These are phyloP conservation scores for Acrocephalus arundinaceus DNA, from an alignment of 2,113 vertebrate genomes.

Conservation along the genomic window DNA sequence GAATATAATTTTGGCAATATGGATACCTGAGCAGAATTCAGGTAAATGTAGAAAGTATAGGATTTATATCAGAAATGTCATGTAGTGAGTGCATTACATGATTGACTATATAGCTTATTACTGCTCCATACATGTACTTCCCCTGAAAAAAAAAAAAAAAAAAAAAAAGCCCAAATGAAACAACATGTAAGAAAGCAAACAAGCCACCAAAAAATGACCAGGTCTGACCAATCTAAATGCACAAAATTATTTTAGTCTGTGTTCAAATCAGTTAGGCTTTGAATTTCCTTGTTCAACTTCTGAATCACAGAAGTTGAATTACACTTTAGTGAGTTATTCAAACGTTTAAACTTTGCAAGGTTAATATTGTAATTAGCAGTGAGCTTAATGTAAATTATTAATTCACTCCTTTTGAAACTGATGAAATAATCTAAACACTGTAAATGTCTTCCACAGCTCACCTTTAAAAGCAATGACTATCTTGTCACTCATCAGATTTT, in stretches of 20 bases:
- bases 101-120: neutral
- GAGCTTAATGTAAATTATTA: neutral
- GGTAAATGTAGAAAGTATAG: neutral
- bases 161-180: neutral
- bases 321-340: neutral
- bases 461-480: neutral
- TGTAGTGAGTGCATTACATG: neutral
- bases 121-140: rapidly evolving
- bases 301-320: neutral
- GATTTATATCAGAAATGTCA: neutral
- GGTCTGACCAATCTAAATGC: neutral
- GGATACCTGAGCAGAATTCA: neutral
- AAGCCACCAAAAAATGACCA: neutral
- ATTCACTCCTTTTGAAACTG: neutral
- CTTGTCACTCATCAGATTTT: neutral
- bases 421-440: neutral
- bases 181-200: neutral
- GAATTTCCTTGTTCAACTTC: neutral
- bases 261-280: neutral
- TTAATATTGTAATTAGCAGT: neutral
- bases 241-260: neutral
- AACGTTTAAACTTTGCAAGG: neutral
- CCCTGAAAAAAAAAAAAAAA: neutral
- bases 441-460: neutral
- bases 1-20: neutral